These are phyloP conservation scores for Asarcornis scutulata DNA, from an alignment of 2,113 vertebrate genomes.

Conservation along the genomic window DNA sequence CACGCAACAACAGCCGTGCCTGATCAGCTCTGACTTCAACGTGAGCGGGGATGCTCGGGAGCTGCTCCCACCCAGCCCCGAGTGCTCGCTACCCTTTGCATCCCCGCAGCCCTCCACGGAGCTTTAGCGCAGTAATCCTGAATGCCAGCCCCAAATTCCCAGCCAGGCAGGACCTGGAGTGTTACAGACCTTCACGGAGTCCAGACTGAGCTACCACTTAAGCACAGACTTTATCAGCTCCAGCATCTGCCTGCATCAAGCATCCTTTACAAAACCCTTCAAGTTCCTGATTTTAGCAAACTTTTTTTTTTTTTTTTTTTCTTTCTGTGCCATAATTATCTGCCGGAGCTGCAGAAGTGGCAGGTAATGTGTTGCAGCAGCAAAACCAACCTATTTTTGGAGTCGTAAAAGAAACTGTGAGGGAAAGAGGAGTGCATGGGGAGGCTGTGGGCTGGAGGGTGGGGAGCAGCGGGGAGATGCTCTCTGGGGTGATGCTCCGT, in stretches of 20 bases:
- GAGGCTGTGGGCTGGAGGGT: neutral
- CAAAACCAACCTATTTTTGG: neutral
- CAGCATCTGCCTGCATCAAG: conserved; percentile 32
- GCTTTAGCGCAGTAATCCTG: neutral
- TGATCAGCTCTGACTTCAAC: neutral
- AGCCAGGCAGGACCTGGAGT: neutral
- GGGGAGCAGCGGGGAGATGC: neutral
- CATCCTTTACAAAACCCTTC: conserved; percentile 22
- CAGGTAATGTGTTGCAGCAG: neutral
- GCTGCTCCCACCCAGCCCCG: rapidly evolving
- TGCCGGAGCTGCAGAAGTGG: neutral
- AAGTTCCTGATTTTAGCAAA: conserved; percentile 10
- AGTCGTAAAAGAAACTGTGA: neutral
- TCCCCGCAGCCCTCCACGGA: neutral
- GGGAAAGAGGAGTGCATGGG: neutral
- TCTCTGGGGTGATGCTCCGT: neutral
- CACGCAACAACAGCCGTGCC: neutral
- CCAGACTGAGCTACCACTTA: neutral
- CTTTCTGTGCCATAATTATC: conserved; percentile 8
- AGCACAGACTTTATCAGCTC: conserved; percentile 11
- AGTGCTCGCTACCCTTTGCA: neutral
- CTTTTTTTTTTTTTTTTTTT: neutral
- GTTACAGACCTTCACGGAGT: neutral
- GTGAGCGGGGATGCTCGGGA: neutral
- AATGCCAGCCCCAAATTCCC: neutral